Base-by-base conservation (phyloP, 2,113 vertebrate species). In the Aspidoscelis tigris region DNA sequence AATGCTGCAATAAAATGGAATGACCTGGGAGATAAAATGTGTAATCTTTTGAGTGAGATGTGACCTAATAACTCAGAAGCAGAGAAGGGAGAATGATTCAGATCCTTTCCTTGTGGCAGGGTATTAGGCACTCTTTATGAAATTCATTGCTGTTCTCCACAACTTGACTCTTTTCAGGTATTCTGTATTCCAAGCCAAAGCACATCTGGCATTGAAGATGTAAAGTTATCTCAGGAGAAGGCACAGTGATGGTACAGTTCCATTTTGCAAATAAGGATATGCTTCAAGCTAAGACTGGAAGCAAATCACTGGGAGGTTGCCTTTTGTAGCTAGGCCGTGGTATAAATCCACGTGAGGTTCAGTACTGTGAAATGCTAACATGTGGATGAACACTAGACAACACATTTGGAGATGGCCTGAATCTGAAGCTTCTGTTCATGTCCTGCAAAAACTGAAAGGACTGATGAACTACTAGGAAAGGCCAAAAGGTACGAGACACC, bases 41-140 rank as follows among this genome's bases (percentile, higher is more conserved):
- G 93, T 92, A 88, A 90, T 94, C 89, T 93, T 94, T 90, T 95
- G 90, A 93, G 87, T 91, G 89, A 94, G 90, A 93, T 91, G 91
- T 92, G 87, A 89, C 88, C 89, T 89, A 92, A 89, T 92, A 90
- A 89, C 87, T 90, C 89, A 93, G 82, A 89, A 86, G 53, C 68
- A 87, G 85, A 88, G 71, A 61, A 53, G 39, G 47, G 61, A 18
- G 53, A 61, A 71, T 87, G 89, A 90, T 87, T 91, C 89, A 81
- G 47, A 66, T 43, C 78, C 83, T 92, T 33, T 89, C 82, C 82
- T 87, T 80, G 64, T 14, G 68, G 44, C 3, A 88, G 82, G 55
- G 7, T 87, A 58, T 82, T 75, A 86, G 55, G 72, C 81, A 66
- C 65, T 76, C 80, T 91, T 89, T 88, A 88, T 88, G 87, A 93